Percentiles rank a stretch among this genome's conserved stretches.
Conservation (phyloP, 2,113 vertebrate species). For the Danio rerio region GRCz12tu NC_133182.1:14521501-14522000, state of each 20-base stretch:
- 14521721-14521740: too few species aligned
- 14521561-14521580: too few species aligned
- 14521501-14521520: too few species aligned
- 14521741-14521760: not conserved
- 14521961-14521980: conserved; percentile 43
- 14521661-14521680: too few species aligned
- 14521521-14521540: too few species aligned
- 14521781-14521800: not conserved
- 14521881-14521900: conserved; percentile 33
- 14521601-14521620: too few species aligned
- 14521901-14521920: conserved; percentile 24
- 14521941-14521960: conserved; percentile 43
- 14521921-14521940: conserved; percentile 35
- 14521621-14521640: too few species aligned
- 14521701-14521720: not conserved
- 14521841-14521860: conserved; percentile 12
- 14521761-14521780: not conserved
- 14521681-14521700: too few species aligned
- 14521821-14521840: conserved; percentile 3
- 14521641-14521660: too few species aligned
- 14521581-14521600: too few species aligned
- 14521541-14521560: too few species aligned
- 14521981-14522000: conserved; percentile 46
- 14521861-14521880: conserved; percentile 24
- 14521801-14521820: not conserved